Evolutionary conservation across 2,888 invertebrate genomes (phyloP), one percentile per base, ranked within the genome.

Genomic region (Eristalinus aeneus): DNA sequence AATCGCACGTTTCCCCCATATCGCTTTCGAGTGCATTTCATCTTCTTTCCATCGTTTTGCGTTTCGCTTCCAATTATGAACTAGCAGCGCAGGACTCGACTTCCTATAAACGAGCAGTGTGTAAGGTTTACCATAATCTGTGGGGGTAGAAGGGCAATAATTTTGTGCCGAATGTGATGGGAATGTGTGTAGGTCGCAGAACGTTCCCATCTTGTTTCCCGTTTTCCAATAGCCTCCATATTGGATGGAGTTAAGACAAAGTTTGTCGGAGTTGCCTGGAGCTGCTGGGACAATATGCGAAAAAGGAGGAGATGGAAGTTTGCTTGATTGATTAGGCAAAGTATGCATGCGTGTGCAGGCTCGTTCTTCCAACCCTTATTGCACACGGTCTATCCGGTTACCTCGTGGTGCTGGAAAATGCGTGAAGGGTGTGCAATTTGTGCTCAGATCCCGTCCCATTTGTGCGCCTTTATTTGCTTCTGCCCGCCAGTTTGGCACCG

Each of bases 401-500:
- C 53, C 1, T 8, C 5, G 27, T 11, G 0, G 6, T 1, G 60
- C 8, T 61, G 23, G 9, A 68, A 61, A 69, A 27, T 76, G 76
- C 68, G 76, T 76, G 16, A 54, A 53, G 54, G 68, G 36, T 31
- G 54, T 46, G 34, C 54, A 76, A 68, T 76, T 61, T 68, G 67
- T 54, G 61, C 36, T 60, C 60, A 16, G 20, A n/a, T 34, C 9
- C 53, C n/a, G 16, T 64, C 56, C 36, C 20, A 36, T 72, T 78
- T 31, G 71, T 22, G 46, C 16, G 8, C 16, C 61, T 34, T 34
- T 36, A 67, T 63, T 74, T 56, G 39, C 72, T 76, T 72, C 72
- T 71, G 63, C 22, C 74, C 80, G 84, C 71, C 84, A 85, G 56
- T 72, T 85, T 76, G 80, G 80, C 80, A 85, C 84, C 84, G 63